These are phyloP conservation scores for Parus major DNA, from an alignment of 2,113 vertebrate species.

Conservation along the genomic window DNA sequence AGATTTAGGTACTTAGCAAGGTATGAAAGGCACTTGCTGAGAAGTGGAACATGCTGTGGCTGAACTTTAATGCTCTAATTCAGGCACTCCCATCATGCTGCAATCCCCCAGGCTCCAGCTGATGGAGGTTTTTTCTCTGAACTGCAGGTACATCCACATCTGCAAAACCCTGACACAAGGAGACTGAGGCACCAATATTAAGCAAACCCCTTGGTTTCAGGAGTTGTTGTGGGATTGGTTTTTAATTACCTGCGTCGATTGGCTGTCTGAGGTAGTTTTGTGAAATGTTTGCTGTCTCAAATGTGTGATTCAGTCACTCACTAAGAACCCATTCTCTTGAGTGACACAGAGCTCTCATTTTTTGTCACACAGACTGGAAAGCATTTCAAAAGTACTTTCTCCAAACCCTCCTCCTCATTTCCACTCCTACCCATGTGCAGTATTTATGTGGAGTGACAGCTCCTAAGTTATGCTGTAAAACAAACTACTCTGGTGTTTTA, in stretches of 20 bases:
- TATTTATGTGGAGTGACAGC: neutral
- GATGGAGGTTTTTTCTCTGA: neutral
- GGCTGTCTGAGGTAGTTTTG: constrained; percentile 57
- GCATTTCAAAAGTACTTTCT: neutral
- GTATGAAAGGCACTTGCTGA: constrained; percentile 29
- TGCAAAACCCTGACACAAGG: neutral
- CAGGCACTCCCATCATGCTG: neutral
- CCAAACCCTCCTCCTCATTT: neutral
- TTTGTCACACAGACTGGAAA: neutral
- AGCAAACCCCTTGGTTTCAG: constrained; percentile 66
- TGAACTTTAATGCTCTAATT: neutral
- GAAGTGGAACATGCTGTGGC: neutral
- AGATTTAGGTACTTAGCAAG: constrained; percentile 36
- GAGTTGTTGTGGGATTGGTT: constrained; percentile 28
- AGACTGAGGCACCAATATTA: neutral
- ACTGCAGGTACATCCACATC: neutral
- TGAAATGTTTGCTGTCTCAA: neutral
- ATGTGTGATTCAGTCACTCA: neutral
- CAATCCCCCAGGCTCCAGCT: neutral
- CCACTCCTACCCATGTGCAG: neutral
- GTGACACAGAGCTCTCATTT: neutral
- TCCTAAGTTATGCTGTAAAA: neutral
- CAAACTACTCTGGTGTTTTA: neutral
- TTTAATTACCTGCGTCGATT: constrained; percentile 53
- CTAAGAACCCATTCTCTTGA: neutral